Base-by-base conservation (phyloP, 2,888 invertebrate genomes). In the Leptarthrus brevirostris region DNA sequence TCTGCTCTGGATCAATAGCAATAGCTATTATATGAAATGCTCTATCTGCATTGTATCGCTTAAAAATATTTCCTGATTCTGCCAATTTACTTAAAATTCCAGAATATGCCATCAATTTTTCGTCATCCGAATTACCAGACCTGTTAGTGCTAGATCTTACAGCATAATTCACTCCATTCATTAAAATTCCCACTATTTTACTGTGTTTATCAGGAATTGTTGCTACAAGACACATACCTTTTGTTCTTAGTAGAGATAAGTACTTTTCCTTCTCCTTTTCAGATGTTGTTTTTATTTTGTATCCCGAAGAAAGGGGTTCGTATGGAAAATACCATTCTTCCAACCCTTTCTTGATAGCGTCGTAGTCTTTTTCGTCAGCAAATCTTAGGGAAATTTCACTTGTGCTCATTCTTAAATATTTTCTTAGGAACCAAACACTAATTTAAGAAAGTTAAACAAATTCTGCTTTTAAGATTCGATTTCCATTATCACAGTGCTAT, bases 281-380 rank as follows among this genome's bases (percentile, higher is more conserved):
- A 8, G 76, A 75, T 34, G 76, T 77, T 8, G 30, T 53, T 40
- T 72, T 73, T 18, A 74, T 74, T 20, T 74, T 47, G 71, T 74
- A 75, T 10, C 77, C 76, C 18, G 64, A 36, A 14, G 78, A 76
- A 14, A 78, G 72, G 30, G 78, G 76, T 30, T 79, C 78, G 16
- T 79, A 74, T 36, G 76, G 76, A 49, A 76, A 79, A 58, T 76
- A 79, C 74, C 75, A 56, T 10, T 71, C 61, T n/a, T 76, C 72
- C 26, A 78, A 73, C 44, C 77, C 75, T 58, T 6, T 12, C 2
- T 0, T 10, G 14, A 54, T 54, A 1, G 14, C 14, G n/a, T 54
- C 54, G 10, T 54, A 22, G 1, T 54, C 54, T 12, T 18, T 14
- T 14, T 6, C 5, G 14, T 3, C 26, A n/a, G 54, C 54, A n/a